Percentiles rank a stretch among this genome's conserved stretches.
These are phyloP conservation scores for Campaea margaritaria DNA, from an alignment of 2,888 invertebrate genomes.

Conservation along the genomic window DNA sequence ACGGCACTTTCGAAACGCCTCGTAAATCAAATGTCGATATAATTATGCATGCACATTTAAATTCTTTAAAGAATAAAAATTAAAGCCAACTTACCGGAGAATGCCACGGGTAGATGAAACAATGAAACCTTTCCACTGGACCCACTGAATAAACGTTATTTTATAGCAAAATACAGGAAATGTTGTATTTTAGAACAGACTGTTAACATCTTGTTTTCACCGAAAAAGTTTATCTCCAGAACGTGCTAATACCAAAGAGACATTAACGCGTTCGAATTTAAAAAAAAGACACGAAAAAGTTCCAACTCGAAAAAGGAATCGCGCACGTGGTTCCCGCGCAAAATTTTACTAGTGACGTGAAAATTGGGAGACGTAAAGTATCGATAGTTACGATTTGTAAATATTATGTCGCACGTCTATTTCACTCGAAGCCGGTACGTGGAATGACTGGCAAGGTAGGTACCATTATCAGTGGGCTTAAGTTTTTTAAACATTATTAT, in stretches of 20 bases:
- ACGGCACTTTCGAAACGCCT: too few relatives aligned
- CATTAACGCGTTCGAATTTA: constrained; percentile 19
- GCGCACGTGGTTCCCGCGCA: constrained; percentile 21
- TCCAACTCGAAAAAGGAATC: constrained; percentile 9
- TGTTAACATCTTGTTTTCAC: constrained; percentile 32
- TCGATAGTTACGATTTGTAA: constrained; percentile 10
- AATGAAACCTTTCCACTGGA: constrained; percentile 1
- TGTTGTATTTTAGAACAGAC: constrained; percentile 35
- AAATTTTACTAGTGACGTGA: constrained; percentile 35
- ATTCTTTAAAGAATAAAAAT: not conserved
- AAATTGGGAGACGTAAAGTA: constrained; percentile 9
- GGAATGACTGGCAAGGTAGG: constrained; percentile 16
- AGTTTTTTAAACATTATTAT: constrained; percentile 16
- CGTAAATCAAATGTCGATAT: too few relatives aligned
- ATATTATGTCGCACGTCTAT: constrained; percentile 22
- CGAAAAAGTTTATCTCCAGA: not conserved
- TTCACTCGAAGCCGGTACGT: constrained; percentile 9
- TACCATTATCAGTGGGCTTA: constrained; percentile 21
- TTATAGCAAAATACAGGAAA: constrained; percentile 42
- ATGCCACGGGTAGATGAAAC: constrained; percentile 4
- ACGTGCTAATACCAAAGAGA: constrained; percentile 17
- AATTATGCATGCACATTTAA: not conserved
- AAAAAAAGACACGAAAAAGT: constrained; percentile 23
- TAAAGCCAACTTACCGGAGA: constrained; percentile 29
- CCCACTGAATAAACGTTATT: constrained; percentile 28